These are phyloP conservation scores for Hipposideros larvatus DNA, from an alignment of 2,797 vertebrate genomes.

Conservation along the genomic window DNA sequence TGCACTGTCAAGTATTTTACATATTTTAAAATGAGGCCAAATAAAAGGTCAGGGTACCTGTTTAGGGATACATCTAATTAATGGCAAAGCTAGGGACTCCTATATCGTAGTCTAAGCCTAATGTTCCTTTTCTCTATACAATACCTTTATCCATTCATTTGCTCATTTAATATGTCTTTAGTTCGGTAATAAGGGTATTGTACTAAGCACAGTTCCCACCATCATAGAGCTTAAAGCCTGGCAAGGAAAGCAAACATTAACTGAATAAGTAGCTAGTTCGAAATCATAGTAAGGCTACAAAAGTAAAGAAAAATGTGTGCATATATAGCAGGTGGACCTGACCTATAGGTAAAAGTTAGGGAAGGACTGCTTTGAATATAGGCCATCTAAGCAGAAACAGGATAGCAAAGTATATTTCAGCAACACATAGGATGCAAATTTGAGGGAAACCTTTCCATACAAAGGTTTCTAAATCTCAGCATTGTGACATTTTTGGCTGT, in stretches of 20 bases:
- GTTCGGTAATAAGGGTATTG: not conserved
- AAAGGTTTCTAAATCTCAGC: not conserved
- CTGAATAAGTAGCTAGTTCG: slow-evolving; percentile 15
- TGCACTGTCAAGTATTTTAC: not conserved
- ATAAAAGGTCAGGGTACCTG: not conserved
- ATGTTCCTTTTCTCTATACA: not conserved
- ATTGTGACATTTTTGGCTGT: not conserved
- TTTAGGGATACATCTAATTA: not conserved
- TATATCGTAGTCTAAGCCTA: not conserved
- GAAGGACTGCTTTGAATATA: not conserved
- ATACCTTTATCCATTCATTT: not conserved
- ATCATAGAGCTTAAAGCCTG: slow-evolving; percentile 15
- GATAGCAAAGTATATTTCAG: not conserved
- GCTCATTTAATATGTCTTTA: not conserved
- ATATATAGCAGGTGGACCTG: not conserved
- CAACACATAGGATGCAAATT: not conserved
- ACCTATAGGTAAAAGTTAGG: not conserved
- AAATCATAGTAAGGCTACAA: not conserved
- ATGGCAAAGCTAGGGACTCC: not conserved
- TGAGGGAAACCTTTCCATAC: not conserved
- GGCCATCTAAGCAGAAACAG: not conserved
- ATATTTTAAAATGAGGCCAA: slow-evolving; percentile 34
- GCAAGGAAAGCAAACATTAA: not conserved
- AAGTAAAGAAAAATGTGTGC: not conserved
- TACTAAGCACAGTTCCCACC: not conserved